Evolutionary conservation across 1,140 invertebrate species (phyloP), one percentile per base, ranked within the genome.

Genomic region (Dufourea novaeangliae): DNA sequence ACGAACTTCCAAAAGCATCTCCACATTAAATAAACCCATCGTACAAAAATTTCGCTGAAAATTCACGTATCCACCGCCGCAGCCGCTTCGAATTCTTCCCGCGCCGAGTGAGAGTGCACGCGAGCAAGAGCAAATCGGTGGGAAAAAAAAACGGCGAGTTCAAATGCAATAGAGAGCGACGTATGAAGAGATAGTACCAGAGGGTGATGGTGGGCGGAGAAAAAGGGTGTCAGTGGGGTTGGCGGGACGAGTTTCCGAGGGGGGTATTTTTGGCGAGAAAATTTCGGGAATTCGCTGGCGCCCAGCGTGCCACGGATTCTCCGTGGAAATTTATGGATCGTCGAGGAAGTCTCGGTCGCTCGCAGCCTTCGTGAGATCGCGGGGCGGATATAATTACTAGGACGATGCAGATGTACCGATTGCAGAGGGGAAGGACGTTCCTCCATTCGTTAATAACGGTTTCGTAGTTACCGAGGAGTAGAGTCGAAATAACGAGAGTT

Each of bases 341-440:
- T 83, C 78, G 71, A 83, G 71, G 62, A 80, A 84, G 83, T 84
- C 80, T 83, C 81, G 77, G 76, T 82, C 71, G 76, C 25, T 75
- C n/a, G n/a, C n/a, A n/a, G n/a, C n/a, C 64, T 82, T 78, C 82
- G 80, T 57, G 66, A 74, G 76, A 70, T n/a, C 66, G 37, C 54
- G 71, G n/a, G 50, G 72, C n/a, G n/a, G 81, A 84, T 84, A 83
- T 84, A 84, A 83, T 84, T 84, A 83, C 81, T 69, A 74, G 29
- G 59, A n/a, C 2, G 17, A 39, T n/a, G 27, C 34, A 17, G 41
- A 22, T 32, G 37, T 22, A 11, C 12, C 7, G 22, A 0, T 4
- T 5, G 3, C 5, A n/a, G 4, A 7, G 27, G 1, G 17, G 78
- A 12, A 8, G 34, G 34, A 5, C 22, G 17, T 10, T 29, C 32